Base-by-base conservation (phyloP, 2,797 vertebrate species). In the Eptatretus atami region DNA sequence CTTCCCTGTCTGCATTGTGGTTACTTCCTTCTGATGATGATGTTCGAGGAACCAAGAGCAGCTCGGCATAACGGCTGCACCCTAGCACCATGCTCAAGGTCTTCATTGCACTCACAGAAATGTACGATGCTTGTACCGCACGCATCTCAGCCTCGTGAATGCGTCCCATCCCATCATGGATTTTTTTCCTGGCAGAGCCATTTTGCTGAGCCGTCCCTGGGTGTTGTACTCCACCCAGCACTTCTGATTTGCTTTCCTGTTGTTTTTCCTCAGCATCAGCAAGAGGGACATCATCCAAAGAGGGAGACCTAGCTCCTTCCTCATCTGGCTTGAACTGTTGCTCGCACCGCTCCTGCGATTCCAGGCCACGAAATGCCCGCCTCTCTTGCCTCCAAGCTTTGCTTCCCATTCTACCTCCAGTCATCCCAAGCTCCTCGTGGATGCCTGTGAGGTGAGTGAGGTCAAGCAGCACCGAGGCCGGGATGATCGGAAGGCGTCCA, bases 1-100 rank as follows among this genome's bases (percentile, higher is more conserved):
- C 57, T n/a, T 24, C 57, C 15, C 57, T n/a, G 57, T 61, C 57
- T 61, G 57, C 57, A 61, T 61, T 61, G 57, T 61, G 57, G 57
- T 61, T 61, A 9, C 57, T 24, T 61, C 57, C 57, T n/a, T 61
- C 57, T 61, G 57, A 24, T n/a, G 57, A 24, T n/a, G 15, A 61
- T 61, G 12, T 24, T 24, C 24, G 15, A 24, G 57, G 57, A 61
- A 61, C 57, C 15, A 61, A 24, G 15, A 61, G 57, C 57, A 61
- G 57, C 57, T 61, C 57, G 15, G 57, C 57, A 11, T 61, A 61
- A n/a, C 57, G 57, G 24, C 57, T 24, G 24, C 57, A 61, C 15
- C 57, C 24, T 9, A 61, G 57, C 11, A 61, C 15, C 15, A 61
- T 12, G 12, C 57, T 61, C 57, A 61, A 61, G 15, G 57, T 24